Percentiles rank a stretch among this genome's conserved stretches.
phyloP scores from a whole-genome alignment of 2,888 invertebrate genomes.

The Amblyteles armatorius region DNA sequence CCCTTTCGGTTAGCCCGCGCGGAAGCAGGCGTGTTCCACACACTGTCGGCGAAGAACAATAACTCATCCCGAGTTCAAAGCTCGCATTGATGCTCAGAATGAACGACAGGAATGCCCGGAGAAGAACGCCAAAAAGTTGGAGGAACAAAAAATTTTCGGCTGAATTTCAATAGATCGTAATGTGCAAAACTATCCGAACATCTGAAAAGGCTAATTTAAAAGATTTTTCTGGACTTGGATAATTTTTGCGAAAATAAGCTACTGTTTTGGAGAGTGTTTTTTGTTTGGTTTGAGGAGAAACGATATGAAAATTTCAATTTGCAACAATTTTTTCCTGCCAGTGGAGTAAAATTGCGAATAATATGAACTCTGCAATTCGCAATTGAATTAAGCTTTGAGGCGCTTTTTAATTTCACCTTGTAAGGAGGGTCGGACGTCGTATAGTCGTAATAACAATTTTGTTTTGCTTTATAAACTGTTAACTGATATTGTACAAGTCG shows the following conservation, averaged over 20 bases:
- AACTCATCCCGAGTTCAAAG: slow-evolving; percentile 37
- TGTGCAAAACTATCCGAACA: neutral
- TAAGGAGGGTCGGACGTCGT: neutral
- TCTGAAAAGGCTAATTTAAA: neutral
- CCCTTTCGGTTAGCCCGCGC: neutral
- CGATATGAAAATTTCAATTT: too few relatives aligned
- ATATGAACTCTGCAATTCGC: neutral
- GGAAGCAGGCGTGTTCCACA: slow-evolving; percentile 26
- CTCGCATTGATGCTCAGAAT: neutral
- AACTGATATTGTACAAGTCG: too few relatives aligned
- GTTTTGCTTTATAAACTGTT: neutral
- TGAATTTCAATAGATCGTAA: neutral
- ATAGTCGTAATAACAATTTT: neutral
- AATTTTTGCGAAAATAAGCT: neutral
- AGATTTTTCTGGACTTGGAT: neutral
- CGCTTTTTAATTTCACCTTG: too few relatives aligned
- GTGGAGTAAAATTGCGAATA: neutral
- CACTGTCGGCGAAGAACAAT: slow-evolving; percentile 44
- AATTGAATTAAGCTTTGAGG: too few relatives aligned
- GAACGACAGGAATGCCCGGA: neutral
- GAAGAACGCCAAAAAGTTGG: neutral
- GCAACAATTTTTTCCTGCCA: neutral
- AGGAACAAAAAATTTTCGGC: neutral
- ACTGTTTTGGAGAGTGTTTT: neutral
- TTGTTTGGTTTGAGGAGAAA: neutral